These are phyloP conservation scores for Tyria jacobaeae DNA, from an alignment of 2,888 invertebrate genomes.

Conservation along the genomic window DNA sequence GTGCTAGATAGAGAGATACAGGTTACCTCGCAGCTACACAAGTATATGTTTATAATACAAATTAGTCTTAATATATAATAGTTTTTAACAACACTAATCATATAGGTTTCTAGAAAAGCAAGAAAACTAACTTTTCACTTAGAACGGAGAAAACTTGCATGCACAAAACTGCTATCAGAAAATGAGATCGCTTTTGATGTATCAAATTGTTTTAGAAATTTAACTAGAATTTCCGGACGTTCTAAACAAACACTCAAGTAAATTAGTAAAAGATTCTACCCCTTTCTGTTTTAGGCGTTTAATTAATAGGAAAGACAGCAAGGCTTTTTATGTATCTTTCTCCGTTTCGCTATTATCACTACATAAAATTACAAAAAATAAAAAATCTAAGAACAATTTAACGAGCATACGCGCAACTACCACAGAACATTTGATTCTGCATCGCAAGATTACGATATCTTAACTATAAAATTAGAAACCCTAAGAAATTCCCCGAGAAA, in stretches of 20 bases:
- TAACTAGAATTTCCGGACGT: neutral
- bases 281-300: neutral
- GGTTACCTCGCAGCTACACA: too few relatives aligned
- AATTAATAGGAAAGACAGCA: neutral
- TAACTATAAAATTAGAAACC: too few relatives aligned
- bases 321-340: neutral
- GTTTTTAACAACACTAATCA: neutral
- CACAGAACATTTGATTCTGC: too few relatives aligned
- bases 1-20: too few relatives aligned
- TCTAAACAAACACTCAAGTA: neutral
- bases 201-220: slow-evolving; percentile 5
- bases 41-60: too few relatives aligned
- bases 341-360: neutral
- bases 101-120: slow-evolving; percentile 11
- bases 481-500: too few relatives aligned
- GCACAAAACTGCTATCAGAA: slow-evolving; percentile 36
- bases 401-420: too few relatives aligned
- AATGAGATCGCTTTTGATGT: slow-evolving; percentile 32
- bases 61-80: too few relatives aligned
- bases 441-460: too few relatives aligned
- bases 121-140: slow-evolving; percentile 34
- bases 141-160: slow-evolving; percentile 27
- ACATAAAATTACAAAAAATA: neutral
- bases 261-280: neutral
- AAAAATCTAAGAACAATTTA: neutral